Evolutionary conservation across 2,888 invertebrate species (phyloP), one percentile per base, ranked within the genome.

Genomic region (Cylindroiulus punctatus): DNA sequence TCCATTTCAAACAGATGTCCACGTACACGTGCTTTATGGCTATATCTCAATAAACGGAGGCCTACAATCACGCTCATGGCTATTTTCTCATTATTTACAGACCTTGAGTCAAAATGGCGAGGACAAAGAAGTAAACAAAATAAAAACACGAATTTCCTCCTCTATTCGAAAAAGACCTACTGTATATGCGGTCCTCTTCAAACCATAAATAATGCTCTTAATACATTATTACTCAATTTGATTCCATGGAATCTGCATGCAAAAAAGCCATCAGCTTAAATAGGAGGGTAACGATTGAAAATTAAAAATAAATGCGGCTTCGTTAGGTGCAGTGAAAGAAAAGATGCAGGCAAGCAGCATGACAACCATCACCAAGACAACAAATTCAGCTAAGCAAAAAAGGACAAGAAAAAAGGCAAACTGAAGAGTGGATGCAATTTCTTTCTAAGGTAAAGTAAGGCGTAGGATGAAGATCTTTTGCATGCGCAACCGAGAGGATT

Each of bases 311-410:
- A 76, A 76, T 76, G 76, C 30, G 26, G 30, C 26, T 76, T 76
- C 76, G 22, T 76, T 76, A 76, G 76, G 14, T 76, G 76, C 76
- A 76, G 14, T 76, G 76, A 76, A 30, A 76, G 76, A 76, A 76
- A 30, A 76, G 76, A 76, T 76, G 76, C 76, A 76, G 76, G 76
- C 76, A 76, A 22, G 26, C 65, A 65, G 65, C 65, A 65, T 65
- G 65, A 76, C 30, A 76, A 76, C 76, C 76, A 76, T 76, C 76
- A 76, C 76, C 76, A 76, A 76, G 76, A 76, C 76, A 76, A 76
- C 76, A 76, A 76, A 76, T 30, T 76, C 76, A 76, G 30, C 76
- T 76, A 76, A 1, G 76, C 76, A 76, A 76, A 76, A 76, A 76
- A 30, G 30, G 30, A 30, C 10, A 65, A 65, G 7, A 65, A 65